Conservation (phyloP, 2,113 vertebrate genomes). For the Willisornis vidua region DNA sequence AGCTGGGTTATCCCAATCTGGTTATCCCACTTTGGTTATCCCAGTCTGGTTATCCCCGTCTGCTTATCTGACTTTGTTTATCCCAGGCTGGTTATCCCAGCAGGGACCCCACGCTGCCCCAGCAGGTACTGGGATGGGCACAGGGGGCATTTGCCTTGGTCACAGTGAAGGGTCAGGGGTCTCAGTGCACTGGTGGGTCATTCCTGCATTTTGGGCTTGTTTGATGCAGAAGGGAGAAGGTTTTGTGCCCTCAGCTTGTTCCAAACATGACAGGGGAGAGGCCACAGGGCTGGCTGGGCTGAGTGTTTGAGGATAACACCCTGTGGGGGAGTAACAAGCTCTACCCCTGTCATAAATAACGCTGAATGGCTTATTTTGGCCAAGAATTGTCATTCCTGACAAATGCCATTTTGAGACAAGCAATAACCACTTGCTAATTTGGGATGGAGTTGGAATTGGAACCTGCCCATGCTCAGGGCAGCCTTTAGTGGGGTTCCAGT, state of each 20-base stretch:
- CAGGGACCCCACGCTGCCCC: not conserved
- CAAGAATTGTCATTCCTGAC: constrained; percentile 37
- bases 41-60: too few relatives aligned
- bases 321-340: not conserved
- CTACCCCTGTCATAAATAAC: not conserved
- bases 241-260: not conserved
- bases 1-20: too few relatives aligned
- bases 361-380: constrained; percentile 24
- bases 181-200: not conserved
- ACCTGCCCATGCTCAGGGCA: not conserved
- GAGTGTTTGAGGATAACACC: not conserved
- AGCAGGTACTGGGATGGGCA: not conserved
- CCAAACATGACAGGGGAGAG: not conserved
- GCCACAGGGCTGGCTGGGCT: not conserved
- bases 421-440: constrained; percentile 15
- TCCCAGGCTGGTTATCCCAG: too few relatives aligned
- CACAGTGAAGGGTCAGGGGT: not conserved
- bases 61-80: too few relatives aligned
- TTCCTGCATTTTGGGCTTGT: not conserved
- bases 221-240: not conserved
- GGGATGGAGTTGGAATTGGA: not conserved
- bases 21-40: too few relatives aligned
- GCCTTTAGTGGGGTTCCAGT: constrained; percentile 17
- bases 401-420: not conserved
- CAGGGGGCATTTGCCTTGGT: not conserved